Evolutionary conservation across 1,140 invertebrate species (phyloP).

Genomic region (Brachionus asplanchnoidis): DNA sequence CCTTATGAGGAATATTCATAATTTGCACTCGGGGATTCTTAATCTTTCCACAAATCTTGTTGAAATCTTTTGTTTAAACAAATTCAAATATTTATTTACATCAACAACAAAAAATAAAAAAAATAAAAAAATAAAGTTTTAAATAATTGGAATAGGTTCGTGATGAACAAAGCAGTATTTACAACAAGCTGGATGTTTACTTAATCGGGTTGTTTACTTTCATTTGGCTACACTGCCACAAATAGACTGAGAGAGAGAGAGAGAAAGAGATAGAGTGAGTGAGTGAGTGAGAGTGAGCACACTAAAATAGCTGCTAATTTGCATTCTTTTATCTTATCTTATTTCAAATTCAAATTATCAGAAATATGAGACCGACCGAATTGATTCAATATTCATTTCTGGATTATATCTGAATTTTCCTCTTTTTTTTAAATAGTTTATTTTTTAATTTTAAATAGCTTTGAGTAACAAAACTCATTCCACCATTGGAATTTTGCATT

Average conservation of each 20-base stretch:
- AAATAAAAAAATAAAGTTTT: neutral
- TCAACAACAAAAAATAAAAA: neutral
- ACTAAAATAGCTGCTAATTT: neutral
- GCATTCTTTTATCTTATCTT: conserved; percentile 6
- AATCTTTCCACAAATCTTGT: neutral
- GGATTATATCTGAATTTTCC: neutral
- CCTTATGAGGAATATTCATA: neutral
- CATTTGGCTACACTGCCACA: neutral
- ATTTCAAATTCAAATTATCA: conserved; percentile 15
- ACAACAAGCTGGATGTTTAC: neutral
- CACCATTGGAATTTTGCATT: too few species aligned
- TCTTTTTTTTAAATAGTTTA: too few species aligned
- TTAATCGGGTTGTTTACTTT: neutral
- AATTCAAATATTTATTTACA: neutral
- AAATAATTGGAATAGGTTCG: neutral
- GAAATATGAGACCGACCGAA: neutral
- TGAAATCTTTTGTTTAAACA: neutral
- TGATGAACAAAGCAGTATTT: neutral
- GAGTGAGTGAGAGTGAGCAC: neutral
- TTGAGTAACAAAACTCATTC: too few species aligned
- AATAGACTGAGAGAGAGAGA: neutral
- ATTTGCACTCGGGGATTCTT: neutral
- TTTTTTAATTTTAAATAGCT: too few species aligned
- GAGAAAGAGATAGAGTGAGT: neutral
- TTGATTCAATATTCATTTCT: neutral